Evolutionary conservation across 2,888 invertebrate genomes (phyloP).

Genomic region (Scrobipalpa costella): DNA sequence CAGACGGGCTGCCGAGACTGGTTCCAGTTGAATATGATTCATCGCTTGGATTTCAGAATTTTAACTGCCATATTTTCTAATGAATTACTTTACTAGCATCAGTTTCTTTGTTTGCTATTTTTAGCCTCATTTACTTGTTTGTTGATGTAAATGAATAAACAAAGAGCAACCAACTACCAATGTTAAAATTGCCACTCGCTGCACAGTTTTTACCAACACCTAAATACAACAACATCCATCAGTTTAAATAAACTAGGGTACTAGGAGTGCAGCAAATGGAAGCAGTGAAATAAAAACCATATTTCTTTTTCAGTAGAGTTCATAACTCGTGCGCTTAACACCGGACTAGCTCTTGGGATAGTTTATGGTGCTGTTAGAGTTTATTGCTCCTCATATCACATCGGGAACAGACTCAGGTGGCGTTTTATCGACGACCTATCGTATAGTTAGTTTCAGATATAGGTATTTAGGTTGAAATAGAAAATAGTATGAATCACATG

Average conservation of each 20-base stretch:
- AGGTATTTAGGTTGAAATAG: too few species aligned
- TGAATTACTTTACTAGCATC: neutral
- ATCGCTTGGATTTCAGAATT: neutral
- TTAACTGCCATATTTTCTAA: neutral
- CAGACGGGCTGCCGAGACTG: neutral
- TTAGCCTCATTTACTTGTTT: too few species aligned
- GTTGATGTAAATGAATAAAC: too few species aligned
- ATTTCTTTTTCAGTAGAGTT: neutral
- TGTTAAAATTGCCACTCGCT: too few species aligned
- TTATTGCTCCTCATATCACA: neutral
- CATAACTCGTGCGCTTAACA: neutral
- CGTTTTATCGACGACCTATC: too few species aligned
- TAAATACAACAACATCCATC: conserved; percentile 2
- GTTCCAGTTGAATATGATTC: conserved; percentile 1
- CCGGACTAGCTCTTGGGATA: neutral
- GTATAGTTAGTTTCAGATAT: too few species aligned
- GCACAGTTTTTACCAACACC: neutral
- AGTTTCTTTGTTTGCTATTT: neutral
- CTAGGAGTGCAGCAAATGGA: neutral
- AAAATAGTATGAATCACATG: too few species aligned
- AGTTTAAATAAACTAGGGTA: conserved; percentile 3
- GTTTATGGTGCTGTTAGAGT: neutral
- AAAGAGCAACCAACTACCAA: too few species aligned
- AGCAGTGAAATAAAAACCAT: neutral
- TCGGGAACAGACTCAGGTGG: neutral